phyloP scores from a whole-genome alignment of 1,140 invertebrate genomes.

The Idris sp. region DNA sequence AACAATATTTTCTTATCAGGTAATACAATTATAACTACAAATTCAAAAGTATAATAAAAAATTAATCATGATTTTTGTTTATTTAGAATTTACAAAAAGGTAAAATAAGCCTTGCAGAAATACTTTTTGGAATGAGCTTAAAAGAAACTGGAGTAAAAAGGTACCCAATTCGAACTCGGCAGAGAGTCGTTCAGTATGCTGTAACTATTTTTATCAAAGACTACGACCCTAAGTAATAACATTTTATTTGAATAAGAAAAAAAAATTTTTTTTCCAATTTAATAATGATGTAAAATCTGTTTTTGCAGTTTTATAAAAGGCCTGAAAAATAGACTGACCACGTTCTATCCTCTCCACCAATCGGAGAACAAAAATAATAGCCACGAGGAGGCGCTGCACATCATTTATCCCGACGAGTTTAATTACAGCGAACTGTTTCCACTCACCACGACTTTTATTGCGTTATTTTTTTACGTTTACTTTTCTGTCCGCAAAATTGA shows the following conservation, averaged over 20 bases:
- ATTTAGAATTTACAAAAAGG: slow-evolving; percentile 87
- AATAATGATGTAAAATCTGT: too few relatives aligned
- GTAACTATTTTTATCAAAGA: slow-evolving; percentile 91
- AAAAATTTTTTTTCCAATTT: too few relatives aligned
- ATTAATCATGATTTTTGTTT: too few relatives aligned
- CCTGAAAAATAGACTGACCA: slow-evolving; percentile 83
- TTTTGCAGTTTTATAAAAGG: slow-evolving; percentile 85
- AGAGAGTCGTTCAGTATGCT: slow-evolving; percentile 92
- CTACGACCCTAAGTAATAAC: slow-evolving; percentile 84
- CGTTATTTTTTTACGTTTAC: slow-evolving; percentile 94
- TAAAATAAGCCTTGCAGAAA: slow-evolving; percentile 90
- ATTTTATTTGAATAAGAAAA: too few relatives aligned
- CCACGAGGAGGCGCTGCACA: slow-evolving; percentile 81
- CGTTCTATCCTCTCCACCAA: slow-evolving; percentile 85
- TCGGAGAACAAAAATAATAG: slow-evolving; percentile 68
- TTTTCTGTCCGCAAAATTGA: slow-evolving; percentile 97
- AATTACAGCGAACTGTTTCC: slow-evolving; percentile 92
- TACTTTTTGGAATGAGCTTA: slow-evolving; percentile 94
- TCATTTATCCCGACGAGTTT: slow-evolving; percentile 92
- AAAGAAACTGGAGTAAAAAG: slow-evolving; percentile 93
- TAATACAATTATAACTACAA: slow-evolving; percentile 63
- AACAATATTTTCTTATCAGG: slow-evolving; percentile 90
- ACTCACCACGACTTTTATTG: slow-evolving; percentile 88
- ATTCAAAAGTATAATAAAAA: too few relatives aligned
- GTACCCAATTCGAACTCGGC: slow-evolving; percentile 88